These are phyloP conservation scores for Bostrychus sinensis DNA, from an alignment of 2,113 vertebrate species.

Conservation along the genomic window DNA sequence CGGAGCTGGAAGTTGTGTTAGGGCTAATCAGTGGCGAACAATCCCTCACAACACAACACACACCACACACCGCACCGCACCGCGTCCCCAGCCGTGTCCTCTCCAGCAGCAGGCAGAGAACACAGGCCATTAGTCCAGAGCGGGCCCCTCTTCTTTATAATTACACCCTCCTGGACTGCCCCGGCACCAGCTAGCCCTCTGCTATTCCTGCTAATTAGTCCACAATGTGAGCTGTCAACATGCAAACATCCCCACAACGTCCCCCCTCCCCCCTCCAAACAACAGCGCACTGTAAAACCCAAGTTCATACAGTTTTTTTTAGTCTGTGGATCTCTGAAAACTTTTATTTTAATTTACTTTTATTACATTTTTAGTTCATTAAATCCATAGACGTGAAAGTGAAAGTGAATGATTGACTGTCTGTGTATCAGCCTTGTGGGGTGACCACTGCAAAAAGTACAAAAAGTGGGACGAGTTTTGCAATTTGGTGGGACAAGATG, in stretches of 20 bases:
- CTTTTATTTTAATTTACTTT: too few species aligned
- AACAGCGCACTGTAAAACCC: conserved; percentile 59
- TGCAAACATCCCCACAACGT: conserved; percentile 65
- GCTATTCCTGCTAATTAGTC: conserved; percentile 81
- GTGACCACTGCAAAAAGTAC: too few species aligned
- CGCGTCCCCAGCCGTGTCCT: conserved; percentile 14
- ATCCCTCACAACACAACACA: conserved; percentile 2
- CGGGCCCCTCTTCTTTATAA: conserved; percentile 74
- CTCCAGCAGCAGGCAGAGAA: conserved; percentile 57
- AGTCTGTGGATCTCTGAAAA: too few species aligned
- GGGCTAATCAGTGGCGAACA: conserved; percentile 48
- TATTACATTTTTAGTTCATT: too few species aligned
- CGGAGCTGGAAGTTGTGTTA: conserved; percentile 3
- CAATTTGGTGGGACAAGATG: too few species aligned
- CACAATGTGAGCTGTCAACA: conserved; percentile 81
- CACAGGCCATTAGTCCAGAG: conserved; percentile 57
- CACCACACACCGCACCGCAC: background rate
- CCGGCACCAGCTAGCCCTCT: conserved; percentile 70
- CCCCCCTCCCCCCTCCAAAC: conserved; percentile 33
- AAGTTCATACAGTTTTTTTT: too few species aligned
- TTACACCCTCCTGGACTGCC: conserved; percentile 77
- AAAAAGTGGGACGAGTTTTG: too few species aligned
- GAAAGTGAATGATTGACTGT: too few species aligned
- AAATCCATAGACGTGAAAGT: too few species aligned
- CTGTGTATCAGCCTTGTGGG: too few species aligned